phyloP scores from a whole-genome alignment of 30 jellyfish, hydroid and myxozoan genomes.

The Turritopsis rubra region DNA sequence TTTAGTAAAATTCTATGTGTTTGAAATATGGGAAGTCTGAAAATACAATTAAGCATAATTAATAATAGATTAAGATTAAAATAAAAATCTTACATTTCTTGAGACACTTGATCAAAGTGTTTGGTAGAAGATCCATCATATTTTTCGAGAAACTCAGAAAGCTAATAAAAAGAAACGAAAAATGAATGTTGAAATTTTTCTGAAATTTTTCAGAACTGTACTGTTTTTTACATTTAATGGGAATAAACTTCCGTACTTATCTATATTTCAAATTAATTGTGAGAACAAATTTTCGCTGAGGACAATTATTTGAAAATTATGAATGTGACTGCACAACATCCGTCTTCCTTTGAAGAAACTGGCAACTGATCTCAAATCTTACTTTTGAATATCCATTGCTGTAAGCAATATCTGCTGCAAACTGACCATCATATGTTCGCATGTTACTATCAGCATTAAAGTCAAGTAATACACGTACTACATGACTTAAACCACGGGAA shows the following conservation, averaged over 20 bases:
- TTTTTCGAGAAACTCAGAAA: constrained; percentile 4
- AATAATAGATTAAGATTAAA: too few relatives aligned
- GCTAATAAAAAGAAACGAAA: not conserved
- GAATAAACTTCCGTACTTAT: too few relatives aligned
- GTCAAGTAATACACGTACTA: constrained; percentile 42
- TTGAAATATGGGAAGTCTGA: too few relatives aligned
- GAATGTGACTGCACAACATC: too few relatives aligned
- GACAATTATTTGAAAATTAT: too few relatives aligned
- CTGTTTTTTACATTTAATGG: too few relatives aligned
- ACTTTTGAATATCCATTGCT: constrained; percentile 52
- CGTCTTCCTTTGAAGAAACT: too few relatives aligned
- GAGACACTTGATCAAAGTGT: not conserved
- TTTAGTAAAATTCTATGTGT: too few relatives aligned
- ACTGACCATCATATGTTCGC: constrained; percentile 71
- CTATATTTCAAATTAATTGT: too few relatives aligned
- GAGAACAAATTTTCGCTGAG: too few relatives aligned
- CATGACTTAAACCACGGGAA: constrained; percentile 51
- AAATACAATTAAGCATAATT: too few relatives aligned
- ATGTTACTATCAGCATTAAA: constrained; percentile 37
- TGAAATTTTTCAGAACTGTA: too few relatives aligned
- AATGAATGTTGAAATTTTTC: not conserved
- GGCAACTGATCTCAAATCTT: not conserved
- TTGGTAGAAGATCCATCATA: not conserved
- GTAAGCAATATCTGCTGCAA: constrained; percentile 85
- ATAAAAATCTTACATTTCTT: not conserved